A percentile compares a stretch with the other conserved stretches of the same genome.
Evolutionary conservation across 2,888 invertebrate species (phyloP).

Genomic region (Falcaria lacertinaria): DNA sequence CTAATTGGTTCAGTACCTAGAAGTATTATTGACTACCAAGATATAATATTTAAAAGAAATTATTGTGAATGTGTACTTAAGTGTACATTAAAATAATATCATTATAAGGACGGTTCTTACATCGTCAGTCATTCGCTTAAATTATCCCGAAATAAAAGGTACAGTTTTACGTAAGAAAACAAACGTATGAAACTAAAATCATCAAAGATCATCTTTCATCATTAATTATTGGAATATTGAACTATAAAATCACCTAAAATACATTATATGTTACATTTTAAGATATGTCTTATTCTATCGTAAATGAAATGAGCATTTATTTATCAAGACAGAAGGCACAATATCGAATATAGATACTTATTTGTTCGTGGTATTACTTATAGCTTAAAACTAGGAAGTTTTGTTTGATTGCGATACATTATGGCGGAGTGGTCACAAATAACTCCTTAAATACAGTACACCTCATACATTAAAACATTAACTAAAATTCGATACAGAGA

Average conservation of each 20-base stretch:
- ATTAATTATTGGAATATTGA: slow-evolving; percentile 22
- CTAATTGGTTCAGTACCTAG: slow-evolving; percentile 41
- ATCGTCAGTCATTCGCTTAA: slow-evolving; percentile 35
- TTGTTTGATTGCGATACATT: slow-evolving; percentile 44
- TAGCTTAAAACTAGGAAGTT: slow-evolving; percentile 13
- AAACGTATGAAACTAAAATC: slow-evolving; percentile 31
- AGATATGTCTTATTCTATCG: slow-evolving; percentile 36
- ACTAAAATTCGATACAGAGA: slow-evolving; percentile 59
- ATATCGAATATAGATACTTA: slow-evolving; percentile 39
- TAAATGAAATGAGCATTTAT: slow-evolving; percentile 52
- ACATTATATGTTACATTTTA: slow-evolving; percentile 28
- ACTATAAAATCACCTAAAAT: slow-evolving; percentile 24
- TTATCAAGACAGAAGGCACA: slow-evolving; percentile 45
- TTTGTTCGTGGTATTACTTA: slow-evolving; percentile 32
- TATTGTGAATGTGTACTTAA: slow-evolving; percentile 22
- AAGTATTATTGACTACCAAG: slow-evolving; percentile 44
- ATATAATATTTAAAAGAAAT: slow-evolving; percentile 28
- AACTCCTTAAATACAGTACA: slow-evolving; percentile 47
- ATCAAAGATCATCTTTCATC: slow-evolving; percentile 30
- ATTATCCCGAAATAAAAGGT: slow-evolving; percentile 15
- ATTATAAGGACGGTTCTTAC: slow-evolving; percentile 35
- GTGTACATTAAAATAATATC: slow-evolving; percentile 15
- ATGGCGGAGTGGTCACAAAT: slow-evolving; percentile 71
- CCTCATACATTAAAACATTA: slow-evolving; percentile 38
- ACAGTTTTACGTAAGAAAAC: slow-evolving; percentile 29